Evolutionary conservation across 2,888 invertebrate species (phyloP).

Genomic region (Heteromurus nitidus): DNA sequence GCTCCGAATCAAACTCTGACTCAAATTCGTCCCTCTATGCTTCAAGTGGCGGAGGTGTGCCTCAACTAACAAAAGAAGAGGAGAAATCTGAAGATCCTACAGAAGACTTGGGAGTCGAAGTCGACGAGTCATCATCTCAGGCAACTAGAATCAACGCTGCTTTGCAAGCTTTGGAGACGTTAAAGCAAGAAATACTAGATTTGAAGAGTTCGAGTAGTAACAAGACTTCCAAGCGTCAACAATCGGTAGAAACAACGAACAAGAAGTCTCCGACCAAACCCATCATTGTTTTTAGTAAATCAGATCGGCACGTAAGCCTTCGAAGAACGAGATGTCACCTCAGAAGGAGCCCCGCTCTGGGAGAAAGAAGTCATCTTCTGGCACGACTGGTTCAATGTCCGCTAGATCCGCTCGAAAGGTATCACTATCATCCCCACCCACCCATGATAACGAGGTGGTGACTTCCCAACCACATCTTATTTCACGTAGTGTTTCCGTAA

Average conservation of each 20-base stretch:
- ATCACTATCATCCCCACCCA: conserved; percentile 44
- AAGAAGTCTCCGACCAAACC: conserved; percentile 16
- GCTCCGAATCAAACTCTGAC: conserved; percentile 40
- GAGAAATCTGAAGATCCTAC: not conserved
- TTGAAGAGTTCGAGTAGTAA: conserved; percentile 51
- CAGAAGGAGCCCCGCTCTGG: not conserved
- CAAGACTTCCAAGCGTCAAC: not conserved
- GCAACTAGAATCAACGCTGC: conserved; percentile 47
- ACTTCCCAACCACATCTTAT: conserved; percentile 26
- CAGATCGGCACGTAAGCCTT: not conserved
- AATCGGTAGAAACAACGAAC: not conserved
- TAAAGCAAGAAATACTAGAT: conserved; percentile 70
- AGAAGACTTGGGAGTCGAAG: not conserved
- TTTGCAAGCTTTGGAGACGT: conserved; percentile 66
- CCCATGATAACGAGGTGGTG: conserved; percentile 41
- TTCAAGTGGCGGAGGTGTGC: conserved; percentile 28
- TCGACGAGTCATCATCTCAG: conserved; percentile 7
- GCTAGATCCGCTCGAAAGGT: conserved; percentile 41
- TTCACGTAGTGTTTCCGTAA: conserved; percentile 54
- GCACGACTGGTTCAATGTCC: not conserved
- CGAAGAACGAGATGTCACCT: conserved; percentile 12
- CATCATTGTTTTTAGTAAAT: not conserved
- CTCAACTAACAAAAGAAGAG: not conserved
- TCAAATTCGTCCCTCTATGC: conserved; percentile 54
- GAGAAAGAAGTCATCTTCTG: conserved; percentile 22